Base-by-base conservation (phyloP, 2,797 vertebrate species). In the Acanthornis magna region DNA sequence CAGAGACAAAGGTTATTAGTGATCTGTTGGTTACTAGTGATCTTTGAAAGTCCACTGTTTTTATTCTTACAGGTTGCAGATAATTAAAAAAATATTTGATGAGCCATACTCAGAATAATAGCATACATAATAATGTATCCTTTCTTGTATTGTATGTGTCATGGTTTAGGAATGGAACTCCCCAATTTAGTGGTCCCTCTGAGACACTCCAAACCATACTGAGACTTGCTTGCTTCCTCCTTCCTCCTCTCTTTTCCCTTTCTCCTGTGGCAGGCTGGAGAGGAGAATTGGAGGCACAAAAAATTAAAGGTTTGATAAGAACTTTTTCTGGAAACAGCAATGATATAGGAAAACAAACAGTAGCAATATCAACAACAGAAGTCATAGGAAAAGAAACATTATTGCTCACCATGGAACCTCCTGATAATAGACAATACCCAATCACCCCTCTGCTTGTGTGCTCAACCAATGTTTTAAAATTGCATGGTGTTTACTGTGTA, bases 341-440 rank as follows among this genome's bases (percentile, higher is more conserved):
- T 55, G 53, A 34, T 26, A 48, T 62, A 61, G 22, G 34, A 68
- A 86, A 70, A 48, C 26, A 21, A 40, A 30, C 4, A 34, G 8
- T 42, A 48, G 8, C 9, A 38, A 36, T 26, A 48, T 22, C 34
- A 42, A 48, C 18, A 42, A 48, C 21, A 62, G 17, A 40, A 19
- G 34, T 11, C 25, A 22, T 20, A 47, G 47, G 25, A 38, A 40
- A 77, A 48, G 34, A 48, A 70, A 42, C 2, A 16, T 36, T 32
- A 27, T 38, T 43, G 8, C 15, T 67, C 18, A 22, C 22, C 0
- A 0, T n/a, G 9, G 1, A 61, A 61, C 6, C 13, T 34, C 11
- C 11, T 8, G 14, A 26, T 14, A 34, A 30, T 1, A 13, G 10
- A 32, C 4, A 70, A 54, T 34, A 54, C 3, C 13, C 5, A 5